These are phyloP conservation scores for Heliconius aoede DNA, from an alignment of 2,888 invertebrate species.

Conservation along the genomic window DNA sequence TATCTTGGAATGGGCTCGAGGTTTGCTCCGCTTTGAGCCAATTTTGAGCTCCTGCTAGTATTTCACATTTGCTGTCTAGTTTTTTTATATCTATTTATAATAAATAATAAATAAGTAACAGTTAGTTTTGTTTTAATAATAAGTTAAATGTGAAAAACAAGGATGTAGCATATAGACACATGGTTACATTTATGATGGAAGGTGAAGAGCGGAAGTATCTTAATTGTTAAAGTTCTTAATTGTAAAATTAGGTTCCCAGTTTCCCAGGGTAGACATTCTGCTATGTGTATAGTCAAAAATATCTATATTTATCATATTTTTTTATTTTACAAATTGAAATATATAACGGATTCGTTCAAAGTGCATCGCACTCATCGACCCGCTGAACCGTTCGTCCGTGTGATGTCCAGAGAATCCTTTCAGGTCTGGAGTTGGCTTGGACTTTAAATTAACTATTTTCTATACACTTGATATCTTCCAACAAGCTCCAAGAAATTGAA, in stretches of 20 bases:
- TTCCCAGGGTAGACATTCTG: too few species aligned
- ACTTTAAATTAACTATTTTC: conserved; percentile 41
- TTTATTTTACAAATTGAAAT: neutral
- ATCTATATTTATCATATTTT: neutral
- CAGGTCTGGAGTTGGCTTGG: conserved; percentile 38
- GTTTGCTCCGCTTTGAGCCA: conserved; percentile 36
- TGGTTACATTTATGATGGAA: too few species aligned
- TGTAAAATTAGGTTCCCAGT: too few species aligned
- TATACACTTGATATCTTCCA: conserved; percentile 25
- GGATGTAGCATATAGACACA: too few species aligned
- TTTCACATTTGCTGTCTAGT: neutral
- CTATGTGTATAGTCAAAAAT: too few species aligned
- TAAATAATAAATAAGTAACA: too few species aligned
- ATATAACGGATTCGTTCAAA: conserved; percentile 4
- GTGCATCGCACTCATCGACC: conserved; percentile 33
- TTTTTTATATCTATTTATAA: too few species aligned
- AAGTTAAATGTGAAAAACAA: too few species aligned
- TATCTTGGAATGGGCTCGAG: conserved; percentile 42
- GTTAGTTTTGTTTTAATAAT: too few species aligned
- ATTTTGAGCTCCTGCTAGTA: neutral
- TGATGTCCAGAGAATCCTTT: conserved; percentile 44
- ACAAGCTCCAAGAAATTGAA: conserved; percentile 11
- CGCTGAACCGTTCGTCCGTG: conserved; percentile 43
- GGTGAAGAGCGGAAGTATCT: too few species aligned
- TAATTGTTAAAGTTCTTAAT: too few species aligned